Evolutionary conservation across 2,888 invertebrate genomes (phyloP).

Genomic region (Spicauda simplicius): DNA sequence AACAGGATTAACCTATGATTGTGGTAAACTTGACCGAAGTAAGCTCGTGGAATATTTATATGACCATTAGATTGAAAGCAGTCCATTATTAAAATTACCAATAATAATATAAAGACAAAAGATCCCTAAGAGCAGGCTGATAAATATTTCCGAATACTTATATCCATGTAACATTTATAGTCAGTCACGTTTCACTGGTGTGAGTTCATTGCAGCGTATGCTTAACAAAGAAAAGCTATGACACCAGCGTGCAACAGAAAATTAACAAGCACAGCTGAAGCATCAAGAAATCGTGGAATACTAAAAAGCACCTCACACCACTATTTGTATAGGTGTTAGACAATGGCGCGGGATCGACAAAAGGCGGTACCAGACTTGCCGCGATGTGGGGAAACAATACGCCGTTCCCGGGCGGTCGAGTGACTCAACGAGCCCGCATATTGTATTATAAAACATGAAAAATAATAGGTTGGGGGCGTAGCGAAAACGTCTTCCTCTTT

Average conservation of each 20-base stretch:
- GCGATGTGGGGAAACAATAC: constrained; percentile 69
- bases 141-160: not conserved
- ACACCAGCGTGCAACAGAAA: constrained; percentile 21
- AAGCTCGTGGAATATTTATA: no score
- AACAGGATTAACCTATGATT: no score
- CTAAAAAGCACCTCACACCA: constrained; percentile 44
- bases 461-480: constrained; percentile 29
- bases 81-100: no score
- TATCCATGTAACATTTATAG: no score
- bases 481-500: constrained; percentile 25
- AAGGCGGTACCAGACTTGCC: constrained; percentile 68
- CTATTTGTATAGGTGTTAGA: constrained; percentile 69
- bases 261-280: constrained; percentile 54
- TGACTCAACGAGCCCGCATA: constrained; percentile 69
- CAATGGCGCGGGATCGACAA: constrained; percentile 73
- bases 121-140: not conserved
- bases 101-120: no score
- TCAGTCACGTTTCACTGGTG: no score
- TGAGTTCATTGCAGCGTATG: not conserved
- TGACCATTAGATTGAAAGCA: no score
- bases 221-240: not conserved
- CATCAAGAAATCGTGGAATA: constrained; percentile 52
- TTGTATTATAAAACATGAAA: constrained; percentile 45
- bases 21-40: no score
- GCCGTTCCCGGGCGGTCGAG: constrained; percentile 71